Percentiles rank a stretch among this genome's conserved stretches.
phyloP scores from a whole-genome alignment of 2,113 vertebrate genomes.

The Delphinapterus leucas region DNA sequence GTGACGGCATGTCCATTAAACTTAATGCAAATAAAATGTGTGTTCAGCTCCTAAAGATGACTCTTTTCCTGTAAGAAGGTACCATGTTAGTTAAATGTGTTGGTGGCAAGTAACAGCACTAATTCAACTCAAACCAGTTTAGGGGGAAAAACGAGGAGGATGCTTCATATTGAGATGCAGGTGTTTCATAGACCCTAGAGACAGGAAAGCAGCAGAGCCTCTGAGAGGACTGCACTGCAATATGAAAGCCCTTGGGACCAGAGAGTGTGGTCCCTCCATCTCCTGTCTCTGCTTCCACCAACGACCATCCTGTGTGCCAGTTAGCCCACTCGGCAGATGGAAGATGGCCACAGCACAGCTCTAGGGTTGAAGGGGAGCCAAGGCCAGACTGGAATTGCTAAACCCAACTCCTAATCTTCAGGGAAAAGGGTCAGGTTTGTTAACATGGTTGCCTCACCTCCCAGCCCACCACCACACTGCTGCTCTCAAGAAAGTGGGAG shows the following conservation, averaged over 20 bases:
- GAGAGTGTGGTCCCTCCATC: neutral
- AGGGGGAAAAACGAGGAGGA: fast-evolving
- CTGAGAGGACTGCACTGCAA: neutral
- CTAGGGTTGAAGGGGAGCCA: neutral
- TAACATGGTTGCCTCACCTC: neutral
- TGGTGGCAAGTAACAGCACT: neutral
- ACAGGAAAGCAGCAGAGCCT: neutral
- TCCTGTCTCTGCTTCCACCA: neutral
- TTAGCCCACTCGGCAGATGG: neutral
- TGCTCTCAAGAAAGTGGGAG: neutral
- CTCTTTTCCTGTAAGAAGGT: neutral
- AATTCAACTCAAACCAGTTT: neutral
- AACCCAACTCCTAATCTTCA: neutral
- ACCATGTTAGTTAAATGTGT: neutral
- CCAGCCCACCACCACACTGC: neutral
- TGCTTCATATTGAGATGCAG: neutral
- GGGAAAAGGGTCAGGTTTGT: neutral
- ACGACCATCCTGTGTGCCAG: neutral
- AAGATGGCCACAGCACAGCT: neutral
- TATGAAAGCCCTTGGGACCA: neutral
- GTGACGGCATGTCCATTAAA: neutral
- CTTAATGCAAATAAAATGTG: neutral
- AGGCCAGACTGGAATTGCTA: neutral
- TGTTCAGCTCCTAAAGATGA: neutral
- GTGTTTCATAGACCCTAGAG: neutral